Evolutionary conservation across 2,113 vertebrate species (phyloP).

Genomic region (Dascyllus trimaculatus): DNA sequence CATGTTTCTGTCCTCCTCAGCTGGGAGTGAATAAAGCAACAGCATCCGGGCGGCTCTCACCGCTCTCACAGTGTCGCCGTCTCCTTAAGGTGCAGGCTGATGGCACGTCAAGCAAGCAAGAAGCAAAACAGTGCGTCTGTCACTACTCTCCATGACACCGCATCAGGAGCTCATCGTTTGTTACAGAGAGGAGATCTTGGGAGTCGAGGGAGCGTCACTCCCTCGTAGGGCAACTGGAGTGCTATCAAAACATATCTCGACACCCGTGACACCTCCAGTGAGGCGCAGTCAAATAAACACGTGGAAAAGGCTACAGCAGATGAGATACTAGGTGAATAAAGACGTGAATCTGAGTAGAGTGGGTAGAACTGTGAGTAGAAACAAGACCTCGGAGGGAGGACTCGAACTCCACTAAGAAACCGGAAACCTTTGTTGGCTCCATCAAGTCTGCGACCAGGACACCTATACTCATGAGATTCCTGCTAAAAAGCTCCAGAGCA

Average conservation of each 20-base stretch:
- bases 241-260: slow-evolving; percentile 42
- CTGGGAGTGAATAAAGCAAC: slow-evolving; percentile 36
- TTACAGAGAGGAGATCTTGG: neutral
- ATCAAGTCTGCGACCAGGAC: slow-evolving; percentile 1
- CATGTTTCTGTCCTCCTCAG: slow-evolving; percentile 69
- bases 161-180: slow-evolving; percentile 45
- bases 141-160: neutral
- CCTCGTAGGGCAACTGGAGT: neutral
- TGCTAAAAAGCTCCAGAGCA: slow-evolving; percentile 1
- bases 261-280: neutral
- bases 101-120: neutral
- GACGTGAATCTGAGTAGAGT: slow-evolving; percentile 15
- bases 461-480: slow-evolving; percentile 2
- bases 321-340: slow-evolving; percentile 38
- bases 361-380: neutral
- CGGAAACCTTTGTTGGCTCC: slow-evolving; percentile 9
- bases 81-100: slow-evolving; percentile 3
- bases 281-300: slow-evolving; percentile 50
- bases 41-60: slow-evolving; percentile 38
- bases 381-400: neutral
- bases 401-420: neutral
- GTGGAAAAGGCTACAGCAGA: neutral
- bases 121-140: slow-evolving; percentile 35
- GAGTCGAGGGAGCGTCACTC: slow-evolving; percentile 17
- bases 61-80: slow-evolving; percentile 19